Conservation (phyloP, 92 coral and sea anemone genomes). For the Palythoa grandis region DNA sequence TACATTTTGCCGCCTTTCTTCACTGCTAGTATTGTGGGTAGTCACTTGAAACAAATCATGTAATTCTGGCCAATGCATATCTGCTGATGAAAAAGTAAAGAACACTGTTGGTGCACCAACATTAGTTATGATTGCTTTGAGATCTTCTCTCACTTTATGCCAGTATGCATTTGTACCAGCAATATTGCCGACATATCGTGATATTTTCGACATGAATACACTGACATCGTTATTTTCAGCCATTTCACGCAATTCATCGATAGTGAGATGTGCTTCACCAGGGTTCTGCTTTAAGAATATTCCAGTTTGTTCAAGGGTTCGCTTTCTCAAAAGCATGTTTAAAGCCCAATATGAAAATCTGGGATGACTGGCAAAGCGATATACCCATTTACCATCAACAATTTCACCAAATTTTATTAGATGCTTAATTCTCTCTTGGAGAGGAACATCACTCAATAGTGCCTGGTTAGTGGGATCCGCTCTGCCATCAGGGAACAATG, state of each 20-base stretch:
- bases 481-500: too few species aligned
- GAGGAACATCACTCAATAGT: conserved; percentile 35
- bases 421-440: conserved; percentile 35
- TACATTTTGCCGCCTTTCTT: background rate
- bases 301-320: too few species aligned
- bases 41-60: conserved; percentile 1
- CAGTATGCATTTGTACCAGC: too few species aligned
- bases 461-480: too few species aligned
- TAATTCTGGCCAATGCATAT: too few species aligned
- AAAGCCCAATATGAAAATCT: too few species aligned
- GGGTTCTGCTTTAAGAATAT: too few species aligned
- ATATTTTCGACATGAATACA: background rate
- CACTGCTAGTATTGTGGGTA: background rate
- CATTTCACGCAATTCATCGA: background rate
- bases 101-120: background rate
- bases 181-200: background rate
- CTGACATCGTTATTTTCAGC: background rate
- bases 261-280: too few species aligned
- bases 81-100: background rate
- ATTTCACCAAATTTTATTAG: conserved; percentile 54
- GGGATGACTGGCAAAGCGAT: conserved; percentile 62
- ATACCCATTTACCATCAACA: too few species aligned
- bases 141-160: too few species aligned
- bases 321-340: conserved; percentile 52
- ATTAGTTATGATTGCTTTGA: too few species aligned